A percentile compares a stretch with the other conserved stretches of the same genome.
Evolutionary conservation across 2,797 vertebrate genomes (phyloP).

Genomic region (Forpus xanthops): DNA sequence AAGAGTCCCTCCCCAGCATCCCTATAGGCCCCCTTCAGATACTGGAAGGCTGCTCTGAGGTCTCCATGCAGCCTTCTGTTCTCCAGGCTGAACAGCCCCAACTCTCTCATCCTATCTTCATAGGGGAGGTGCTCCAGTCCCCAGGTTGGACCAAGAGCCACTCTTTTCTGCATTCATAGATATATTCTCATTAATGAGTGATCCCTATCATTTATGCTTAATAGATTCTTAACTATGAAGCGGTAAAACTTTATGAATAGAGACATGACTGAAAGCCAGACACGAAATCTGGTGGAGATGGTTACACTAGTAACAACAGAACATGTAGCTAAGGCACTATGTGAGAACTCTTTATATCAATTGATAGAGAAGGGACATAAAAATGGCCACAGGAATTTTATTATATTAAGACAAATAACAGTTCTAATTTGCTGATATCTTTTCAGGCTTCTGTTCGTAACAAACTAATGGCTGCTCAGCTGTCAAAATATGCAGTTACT

Average conservation of each 20-base stretch:
- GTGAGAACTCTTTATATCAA: background rate
- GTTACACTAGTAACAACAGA: background rate
- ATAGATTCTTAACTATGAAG: background rate
- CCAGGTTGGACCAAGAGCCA: background rate
- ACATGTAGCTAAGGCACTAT: background rate
- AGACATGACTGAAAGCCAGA: background rate
- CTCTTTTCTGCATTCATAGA: background rate
- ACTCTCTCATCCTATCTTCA: too few relatives aligned
- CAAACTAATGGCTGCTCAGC: background rate
- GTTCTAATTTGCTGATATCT: background rate
- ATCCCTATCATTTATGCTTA: background rate
- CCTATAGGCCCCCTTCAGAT: too few relatives aligned
- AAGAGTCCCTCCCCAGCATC: too few relatives aligned
- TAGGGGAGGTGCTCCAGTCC: too few relatives aligned
- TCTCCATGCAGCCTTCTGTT: too few relatives aligned
- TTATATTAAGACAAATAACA: background rate
- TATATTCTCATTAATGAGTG: background rate
- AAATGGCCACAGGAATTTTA: background rate
- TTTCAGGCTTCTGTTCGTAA: background rate
- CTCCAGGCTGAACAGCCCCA: too few relatives aligned
- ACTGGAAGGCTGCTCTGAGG: too few relatives aligned
- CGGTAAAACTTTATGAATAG: background rate
- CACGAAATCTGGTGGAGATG: background rate
- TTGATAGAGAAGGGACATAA: background rate
- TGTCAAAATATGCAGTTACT: background rate